Evolutionary conservation across 2,888 invertebrate species (phyloP), one percentile per base, ranked within the genome.

Genomic region (Myopa testacea): DNA sequence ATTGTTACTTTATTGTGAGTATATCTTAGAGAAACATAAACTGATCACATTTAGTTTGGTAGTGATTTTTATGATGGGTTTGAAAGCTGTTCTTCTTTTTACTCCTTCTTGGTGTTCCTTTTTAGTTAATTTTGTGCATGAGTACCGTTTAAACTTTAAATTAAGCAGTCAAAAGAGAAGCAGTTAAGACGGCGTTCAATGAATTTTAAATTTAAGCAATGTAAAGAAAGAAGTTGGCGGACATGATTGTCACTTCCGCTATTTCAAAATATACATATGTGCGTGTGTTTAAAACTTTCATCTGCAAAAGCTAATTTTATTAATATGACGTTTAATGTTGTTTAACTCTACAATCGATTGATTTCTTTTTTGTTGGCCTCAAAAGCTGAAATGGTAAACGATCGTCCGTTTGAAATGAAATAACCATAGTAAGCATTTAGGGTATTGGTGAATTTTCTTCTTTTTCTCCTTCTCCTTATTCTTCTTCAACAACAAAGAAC

Each of bases 191-290:
- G 12, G 14, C 40, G 50, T 45, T 69, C 69, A 69, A 69, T 69
- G 69, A 45, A 19, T 69, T 7, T 69, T n/a, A 45, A 69, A 69
- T 69, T 69, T 69, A 69, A 45, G 69, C 69, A 40, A 19, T 67
- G 10, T 12, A 45, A 26, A 50, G n/a, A 6, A 63, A 63, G 12
- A 14, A n/a, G n/a, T 62, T 6, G 62, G 7, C 34, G 12, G 34
- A 62, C 38, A 38, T 65, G 38, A 5, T 65, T 65, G 37, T 38
- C 34, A 38, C 37, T 65, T 65, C 65, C 65, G 65, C 34, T 38
- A 38, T 65, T 65, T 4, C 6, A 8, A 58, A 58, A 19, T 19
- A 62, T 50, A 12, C 4, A n/a, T 58, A 1, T n/a, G 4, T 16
- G 19, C 58, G 5, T 55, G 55, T 55, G 14, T 55, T 55, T 50